phyloP scores from a whole-genome alignment of 2,888 invertebrate genomes.

The Toxonevra muliebris region DNA sequence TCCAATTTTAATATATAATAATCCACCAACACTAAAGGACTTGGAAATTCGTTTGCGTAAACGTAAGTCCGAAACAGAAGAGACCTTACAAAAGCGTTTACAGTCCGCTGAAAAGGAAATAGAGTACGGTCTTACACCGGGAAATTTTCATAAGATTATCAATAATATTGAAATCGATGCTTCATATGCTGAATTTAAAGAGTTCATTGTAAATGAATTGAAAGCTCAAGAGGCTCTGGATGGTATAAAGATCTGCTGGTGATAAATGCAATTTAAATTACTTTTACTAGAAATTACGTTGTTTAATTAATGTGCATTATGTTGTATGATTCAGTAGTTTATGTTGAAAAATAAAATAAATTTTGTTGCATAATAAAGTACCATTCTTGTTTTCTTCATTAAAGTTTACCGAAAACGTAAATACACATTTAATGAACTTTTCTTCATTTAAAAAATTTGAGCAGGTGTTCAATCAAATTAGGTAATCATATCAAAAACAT shows the following conservation, averaged over 20 bases:
- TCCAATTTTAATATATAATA: constrained; percentile 87
- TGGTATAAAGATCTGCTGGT: constrained; percentile 62
- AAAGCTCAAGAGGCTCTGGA: constrained; percentile 66
- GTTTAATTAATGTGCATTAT: no score
- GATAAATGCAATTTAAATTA: constrained; percentile 5
- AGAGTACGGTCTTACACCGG: constrained; percentile 75
- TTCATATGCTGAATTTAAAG: constrained; percentile 79
- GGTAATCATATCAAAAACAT: no score
- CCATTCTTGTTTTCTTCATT: no score
- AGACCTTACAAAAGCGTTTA: constrained; percentile 81
- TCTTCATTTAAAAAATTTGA: no score
- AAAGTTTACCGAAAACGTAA: no score
- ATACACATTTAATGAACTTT: no score
- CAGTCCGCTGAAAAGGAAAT: constrained; percentile 83
- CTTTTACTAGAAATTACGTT: no score
- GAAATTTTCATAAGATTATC: constrained; percentile 85
- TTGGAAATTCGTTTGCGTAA: constrained; percentile 77
- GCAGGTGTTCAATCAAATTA: no score
- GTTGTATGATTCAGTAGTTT: no score
- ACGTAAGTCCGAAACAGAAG: constrained; percentile 92
- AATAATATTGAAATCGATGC: constrained; percentile 83
- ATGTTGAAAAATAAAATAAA: no score
- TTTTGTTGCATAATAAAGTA: no score
- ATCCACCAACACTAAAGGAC: constrained; percentile 86
- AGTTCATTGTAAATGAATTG: constrained; percentile 74